phyloP scores from a whole-genome alignment of 2,888 invertebrate species.

The Perdita meconis region DNA sequence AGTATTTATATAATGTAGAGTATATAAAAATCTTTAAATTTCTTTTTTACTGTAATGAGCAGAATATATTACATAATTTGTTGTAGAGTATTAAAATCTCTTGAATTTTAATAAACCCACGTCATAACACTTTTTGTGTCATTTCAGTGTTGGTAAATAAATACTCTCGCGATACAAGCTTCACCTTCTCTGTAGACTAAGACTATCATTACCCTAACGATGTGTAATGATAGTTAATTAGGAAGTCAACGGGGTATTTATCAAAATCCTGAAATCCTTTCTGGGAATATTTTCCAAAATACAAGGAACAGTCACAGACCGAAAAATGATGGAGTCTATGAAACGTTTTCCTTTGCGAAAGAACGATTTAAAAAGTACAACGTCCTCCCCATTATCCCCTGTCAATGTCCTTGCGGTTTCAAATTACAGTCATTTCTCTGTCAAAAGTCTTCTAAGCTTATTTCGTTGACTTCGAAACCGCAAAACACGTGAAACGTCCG shows the following conservation, averaged over 20 bases:
- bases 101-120: no score
- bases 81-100: no score
- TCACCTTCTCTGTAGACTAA: background rate
- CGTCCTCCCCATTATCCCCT: conserved; percentile 68
- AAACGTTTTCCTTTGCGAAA: conserved; percentile 24
- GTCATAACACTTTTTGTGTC: no score
- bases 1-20: no score
- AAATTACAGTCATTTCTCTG: conserved; percentile 67
- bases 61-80: no score
- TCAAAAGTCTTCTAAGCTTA: conserved; percentile 39
- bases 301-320: no score
- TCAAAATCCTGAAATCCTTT: background rate
- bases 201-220: background rate
- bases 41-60: no score
- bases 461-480: conserved; percentile 49
- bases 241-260: background rate
- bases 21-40: no score
- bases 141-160: background rate
- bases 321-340: background rate
- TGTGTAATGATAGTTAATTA: conserved; percentile 16
- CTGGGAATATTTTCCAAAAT: conserved; percentile 22
- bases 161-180: background rate
- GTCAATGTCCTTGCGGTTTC: conserved; percentile 69
- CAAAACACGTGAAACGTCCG: conserved; percentile 46
- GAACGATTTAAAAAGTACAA: conserved; percentile 19